Base-by-base conservation (phyloP, 2,797 vertebrate genomes). In the Ctenochaetus hawaiiensis region DNA sequence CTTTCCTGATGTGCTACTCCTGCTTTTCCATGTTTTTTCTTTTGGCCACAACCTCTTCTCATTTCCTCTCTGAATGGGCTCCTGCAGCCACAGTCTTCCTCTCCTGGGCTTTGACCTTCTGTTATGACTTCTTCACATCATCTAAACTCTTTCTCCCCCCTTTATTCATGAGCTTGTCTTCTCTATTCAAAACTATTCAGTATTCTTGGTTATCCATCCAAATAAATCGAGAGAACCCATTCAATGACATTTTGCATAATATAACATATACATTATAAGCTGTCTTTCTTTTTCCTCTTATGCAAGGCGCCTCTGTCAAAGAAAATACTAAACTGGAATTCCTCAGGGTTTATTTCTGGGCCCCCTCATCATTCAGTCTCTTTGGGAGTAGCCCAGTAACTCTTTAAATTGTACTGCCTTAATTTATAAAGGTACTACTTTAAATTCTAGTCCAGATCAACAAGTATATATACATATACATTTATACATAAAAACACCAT, bases 31-130 rank as follows among this genome's bases (percentile, higher is more conserved):
- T 77, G 65, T 62, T 75, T 49, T 78, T 71, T 70, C 53, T 78
- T 44, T 83, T 90, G 85, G 87, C 83, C 72, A 67, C 78, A 65
- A 60, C 69, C 52, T 76, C 39, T 4, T 77, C 80, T 91, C 87
- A 90, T 91, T 91, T 92, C 85, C 83, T 87, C 63, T 34, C 43
- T 1, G 54, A 89, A 83, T 76, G 74, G 65, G 53, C 74, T 88
- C 70, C 75, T 80, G 86, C 47, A 81, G 76, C 72, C 60, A 3
- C 49, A 76, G 66, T 68, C 67, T 76, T 84, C 69, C 84, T 84
- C 73, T 80, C 57, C 54, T 53, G 62, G 45, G 63, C 45, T 83
- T 83, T 78, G 82, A 88, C 82, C 81, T 71, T 85, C 68, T 83
- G 66, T 67, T 65, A 60, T 68, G 75, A 68, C 67, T 76, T 72